These are phyloP conservation scores for Ammodytes marinus DNA, from an alignment of 2,113 vertebrate species.

Conservation along the genomic window DNA sequence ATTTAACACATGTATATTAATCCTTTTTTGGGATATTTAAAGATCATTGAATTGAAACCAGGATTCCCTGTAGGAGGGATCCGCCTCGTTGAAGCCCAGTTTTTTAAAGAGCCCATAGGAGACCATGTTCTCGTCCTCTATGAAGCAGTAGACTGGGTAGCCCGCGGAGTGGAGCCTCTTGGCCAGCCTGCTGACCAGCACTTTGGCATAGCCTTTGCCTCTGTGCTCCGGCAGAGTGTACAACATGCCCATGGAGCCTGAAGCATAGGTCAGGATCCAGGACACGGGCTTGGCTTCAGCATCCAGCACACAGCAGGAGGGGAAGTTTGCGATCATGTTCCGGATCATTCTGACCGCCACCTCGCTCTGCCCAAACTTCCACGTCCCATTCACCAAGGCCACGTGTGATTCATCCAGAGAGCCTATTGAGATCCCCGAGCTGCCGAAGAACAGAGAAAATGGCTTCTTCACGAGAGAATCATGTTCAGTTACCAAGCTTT, in stretches of 20 bases:
- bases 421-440: constrained; percentile 51
- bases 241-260: constrained; percentile 72
- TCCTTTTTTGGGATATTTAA: not conserved
- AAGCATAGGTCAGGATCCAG: constrained; percentile 75
- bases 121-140: constrained; percentile 74
- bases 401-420: constrained; percentile 74
- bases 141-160: constrained; percentile 76
- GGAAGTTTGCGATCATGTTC: constrained; percentile 71
- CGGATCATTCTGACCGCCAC: constrained; percentile 49
- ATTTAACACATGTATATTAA: not conserved
- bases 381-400: constrained; percentile 67
- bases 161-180: constrained; percentile 66
- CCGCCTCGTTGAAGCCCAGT: constrained; percentile 76
- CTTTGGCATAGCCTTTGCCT: constrained; percentile 80
- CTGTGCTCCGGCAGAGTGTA: constrained; percentile 78
- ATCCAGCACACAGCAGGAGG: constrained; percentile 76
- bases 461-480: not conserved
- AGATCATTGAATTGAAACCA: constrained; percentile 61
- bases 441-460: constrained; percentile 27
- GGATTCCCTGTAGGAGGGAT: constrained; percentile 64
- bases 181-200: constrained; percentile 70
- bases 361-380: constrained; percentile 69
- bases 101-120: constrained; percentile 80
- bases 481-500: not conserved
- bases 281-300: constrained; percentile 64